Evolutionary conservation across 1,140 invertebrate species (phyloP).

Genomic region (Phenacoccus solenopsis): DNA sequence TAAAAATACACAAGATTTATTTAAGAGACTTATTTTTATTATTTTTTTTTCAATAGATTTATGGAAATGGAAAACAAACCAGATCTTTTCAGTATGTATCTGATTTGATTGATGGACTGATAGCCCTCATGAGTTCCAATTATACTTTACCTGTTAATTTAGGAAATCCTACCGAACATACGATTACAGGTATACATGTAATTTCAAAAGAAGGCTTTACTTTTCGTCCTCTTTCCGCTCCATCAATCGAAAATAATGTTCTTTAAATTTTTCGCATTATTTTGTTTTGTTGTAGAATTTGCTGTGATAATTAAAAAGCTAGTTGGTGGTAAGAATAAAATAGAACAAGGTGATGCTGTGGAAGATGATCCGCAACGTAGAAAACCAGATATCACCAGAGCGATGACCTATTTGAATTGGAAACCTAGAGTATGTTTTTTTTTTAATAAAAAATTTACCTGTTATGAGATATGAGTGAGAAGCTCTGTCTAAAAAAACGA

Average conservation of each 20-base stretch:
- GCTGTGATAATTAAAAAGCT: conserved; percentile 80
- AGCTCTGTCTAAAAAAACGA: not conserved
- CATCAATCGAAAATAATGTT: not conserved
- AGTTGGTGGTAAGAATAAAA: conserved; percentile 71
- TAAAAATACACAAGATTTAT: too few relatives aligned
- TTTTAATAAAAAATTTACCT: not conserved
- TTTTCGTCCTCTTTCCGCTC: too few relatives aligned
- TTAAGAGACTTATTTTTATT: conserved; percentile 8
- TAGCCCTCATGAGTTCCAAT: conserved; percentile 87
- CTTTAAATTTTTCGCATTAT: not conserved
- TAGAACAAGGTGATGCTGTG: conserved; percentile 66
- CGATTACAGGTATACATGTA: conserved; percentile 60
- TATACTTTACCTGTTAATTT: conserved; percentile 89
- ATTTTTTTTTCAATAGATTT: conserved; percentile 48
- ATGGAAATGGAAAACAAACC: conserved; percentile 92
- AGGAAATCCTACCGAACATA: conserved; percentile 96
- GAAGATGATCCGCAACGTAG: conserved; percentile 93
- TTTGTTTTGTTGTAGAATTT: conserved; percentile 62
- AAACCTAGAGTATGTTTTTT: conserved; percentile 66
- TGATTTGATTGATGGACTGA: conserved; percentile 90
- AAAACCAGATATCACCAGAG: conserved; percentile 82
- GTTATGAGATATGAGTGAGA: not conserved
- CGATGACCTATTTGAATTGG: conserved; percentile 79
- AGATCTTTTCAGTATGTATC: conserved; percentile 97
- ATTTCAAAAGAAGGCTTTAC: too few relatives aligned